Evolutionary conservation across 2,797 vertebrate species (phyloP).

Genomic region (Tamandua tetradactyla): DNA sequence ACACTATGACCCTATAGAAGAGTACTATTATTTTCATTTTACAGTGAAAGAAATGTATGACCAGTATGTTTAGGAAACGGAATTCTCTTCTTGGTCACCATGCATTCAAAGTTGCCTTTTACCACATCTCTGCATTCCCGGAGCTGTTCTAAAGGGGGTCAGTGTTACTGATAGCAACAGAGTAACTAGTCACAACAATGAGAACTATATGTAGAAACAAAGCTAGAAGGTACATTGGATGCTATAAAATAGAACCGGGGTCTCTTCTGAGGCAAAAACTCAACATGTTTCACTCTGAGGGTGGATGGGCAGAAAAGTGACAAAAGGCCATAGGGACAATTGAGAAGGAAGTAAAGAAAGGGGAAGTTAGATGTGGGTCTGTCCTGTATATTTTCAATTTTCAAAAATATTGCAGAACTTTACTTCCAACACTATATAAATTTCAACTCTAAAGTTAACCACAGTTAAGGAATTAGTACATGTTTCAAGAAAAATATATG

Average conservation of each 20-base stretch:
- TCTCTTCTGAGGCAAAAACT: neutral
- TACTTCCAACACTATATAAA: constrained; percentile 6
- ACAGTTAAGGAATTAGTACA: neutral
- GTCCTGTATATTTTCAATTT: neutral
- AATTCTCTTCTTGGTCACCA: neutral
- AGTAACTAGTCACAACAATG: neutral
- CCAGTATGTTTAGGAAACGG: neutral
- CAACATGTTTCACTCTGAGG: neutral
- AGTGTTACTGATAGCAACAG: neutral
- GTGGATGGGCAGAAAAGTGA: neutral
- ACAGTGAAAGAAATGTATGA: neutral
- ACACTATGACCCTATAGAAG: neutral
- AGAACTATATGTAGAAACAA: neutral
- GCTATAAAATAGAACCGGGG: neutral
- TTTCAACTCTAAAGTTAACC: neutral
- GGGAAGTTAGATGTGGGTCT: neutral
- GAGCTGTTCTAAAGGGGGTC: neutral
- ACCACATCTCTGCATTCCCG: neutral
- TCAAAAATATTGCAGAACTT: neutral
- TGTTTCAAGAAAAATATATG: neutral
- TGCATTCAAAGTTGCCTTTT: neutral
- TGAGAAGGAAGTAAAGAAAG: neutral
- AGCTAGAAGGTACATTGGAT: neutral
- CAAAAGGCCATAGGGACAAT: neutral
- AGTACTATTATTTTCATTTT: neutral